Conservation (phyloP, 2,888 invertebrate species). For the Pandemis heparana region DNA sequence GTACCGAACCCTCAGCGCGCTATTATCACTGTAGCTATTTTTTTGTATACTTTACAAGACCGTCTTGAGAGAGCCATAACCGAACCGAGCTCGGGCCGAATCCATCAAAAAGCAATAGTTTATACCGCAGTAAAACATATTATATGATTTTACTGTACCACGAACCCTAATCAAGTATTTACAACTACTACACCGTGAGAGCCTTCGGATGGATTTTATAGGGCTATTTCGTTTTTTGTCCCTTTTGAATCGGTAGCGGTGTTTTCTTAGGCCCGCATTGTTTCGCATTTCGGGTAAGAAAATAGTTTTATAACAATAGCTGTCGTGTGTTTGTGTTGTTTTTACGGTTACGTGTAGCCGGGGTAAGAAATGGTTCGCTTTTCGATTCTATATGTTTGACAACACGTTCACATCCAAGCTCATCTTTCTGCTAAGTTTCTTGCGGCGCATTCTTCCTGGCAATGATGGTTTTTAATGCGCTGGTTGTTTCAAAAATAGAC, state of each 20-base stretch:
- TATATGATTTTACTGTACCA: conserved; percentile 41
- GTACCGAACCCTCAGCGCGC: no score
- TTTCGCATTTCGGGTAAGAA: conserved; percentile 2
- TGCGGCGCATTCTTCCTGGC: no score
- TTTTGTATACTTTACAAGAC: no score
- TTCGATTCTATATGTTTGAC: no score
- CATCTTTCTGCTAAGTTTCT: no score
- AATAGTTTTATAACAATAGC: background rate
- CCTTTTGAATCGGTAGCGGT: conserved; percentile 14
- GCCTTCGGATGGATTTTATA: background rate
- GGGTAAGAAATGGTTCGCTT: no score
- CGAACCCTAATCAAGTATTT: conserved; percentile 36
- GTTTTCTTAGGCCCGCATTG: conserved; percentile 19
- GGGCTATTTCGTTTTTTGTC: background rate
- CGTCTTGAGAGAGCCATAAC: no score
- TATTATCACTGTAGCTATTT: no score
- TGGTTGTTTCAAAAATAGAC: no score
- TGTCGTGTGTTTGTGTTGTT: background rate
- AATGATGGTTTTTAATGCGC: no score
- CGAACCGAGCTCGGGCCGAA: background rate
- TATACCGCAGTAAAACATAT: conserved; percentile 40
- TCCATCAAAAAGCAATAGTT: conserved; percentile 27
- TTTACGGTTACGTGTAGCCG: no score
- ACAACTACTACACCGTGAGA: conserved; percentile 34
- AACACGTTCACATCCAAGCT: no score